phyloP scores from a whole-genome alignment of 1,140 invertebrate species.

The Stratiolaelaps scimitus region DNA sequence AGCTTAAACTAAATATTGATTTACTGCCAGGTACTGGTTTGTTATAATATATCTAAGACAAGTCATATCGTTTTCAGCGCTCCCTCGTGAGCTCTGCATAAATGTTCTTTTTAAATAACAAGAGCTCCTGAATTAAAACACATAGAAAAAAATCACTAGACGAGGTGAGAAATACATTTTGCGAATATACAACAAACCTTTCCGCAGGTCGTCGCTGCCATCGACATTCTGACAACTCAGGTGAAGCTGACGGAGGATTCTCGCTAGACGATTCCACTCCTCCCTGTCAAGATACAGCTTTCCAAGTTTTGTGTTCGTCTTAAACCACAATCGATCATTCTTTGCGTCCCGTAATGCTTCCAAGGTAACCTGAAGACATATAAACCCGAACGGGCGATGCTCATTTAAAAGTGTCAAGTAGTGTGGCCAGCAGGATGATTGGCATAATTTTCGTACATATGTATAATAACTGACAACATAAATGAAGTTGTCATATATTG shows the following conservation, averaged over 20 bases:
- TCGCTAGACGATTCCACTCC: constrained; percentile 85
- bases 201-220: constrained; percentile 98
- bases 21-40: too few relatives aligned
- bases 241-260: constrained; percentile 93
- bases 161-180: not conserved
- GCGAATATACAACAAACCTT: constrained; percentile 41
- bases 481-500: too few relatives aligned
- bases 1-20: too few relatives aligned
- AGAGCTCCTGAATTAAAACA: not conserved
- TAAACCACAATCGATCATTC: constrained; percentile 98
- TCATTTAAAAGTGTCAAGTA: too few relatives aligned
- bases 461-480: too few relatives aligned
- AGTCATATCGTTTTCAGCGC: too few relatives aligned
- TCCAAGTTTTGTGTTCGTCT: constrained; percentile 95
- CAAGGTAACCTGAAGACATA: constrained; percentile 58
- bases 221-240: constrained; percentile 97
- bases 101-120: not conserved
- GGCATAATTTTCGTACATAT: too few relatives aligned
- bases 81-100: too few relatives aligned
- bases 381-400: too few relatives aligned
- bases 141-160: not conserved
- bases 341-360: constrained; percentile 97
- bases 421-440: too few relatives aligned
- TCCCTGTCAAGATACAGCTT: constrained; percentile 94
- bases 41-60: too few relatives aligned